Evolutionary conservation across 2,797 vertebrate genomes (phyloP), one percentile per base, ranked within the genome.

Genomic region (Xyrichtys novacula): DNA sequence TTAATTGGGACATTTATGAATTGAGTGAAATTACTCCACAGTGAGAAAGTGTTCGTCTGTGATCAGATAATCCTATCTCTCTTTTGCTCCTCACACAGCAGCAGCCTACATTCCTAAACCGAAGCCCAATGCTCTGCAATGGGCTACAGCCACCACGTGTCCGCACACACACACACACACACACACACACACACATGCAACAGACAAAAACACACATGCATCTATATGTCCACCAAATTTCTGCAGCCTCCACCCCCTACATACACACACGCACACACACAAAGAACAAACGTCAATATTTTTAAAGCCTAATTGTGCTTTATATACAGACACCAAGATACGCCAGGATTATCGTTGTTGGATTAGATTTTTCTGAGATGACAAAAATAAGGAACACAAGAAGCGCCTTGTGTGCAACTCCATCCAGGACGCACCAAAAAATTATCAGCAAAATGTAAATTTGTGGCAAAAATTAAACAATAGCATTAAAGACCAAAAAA

Each of bases 61-160:
- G 84, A 85, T 91, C 86, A 85, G 56, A 86, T 84, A 84, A 90
- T 89, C 68, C 62, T 85, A 85, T 69, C 67, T 70, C 71, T 69
- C 52, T 68, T 75, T 69, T 68, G 43, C 54, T 74, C 72, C 83
- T 71, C 78, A 73, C 78, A 78, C 71, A 64, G 76, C 71, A 64
- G 76, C 81, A 75, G 77, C 61, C 64, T 73, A 71, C 77, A 80
- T 89, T 85, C 76, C 87, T 65, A 25, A 85, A 71, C 76, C 54
- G 66, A 53, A 65, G n/a, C n/a, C n/a, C 49, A 44, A 20, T 12
- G 56, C 67, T 79, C 58, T 75, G 59, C 63, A 63, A 57, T 70
- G 69, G 64, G 62, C 65, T 81, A 22, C 53, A 76, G 65, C 64
- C 71, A 72, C 82, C 74, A 74, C 77, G 58, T 66, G 44, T 70